phyloP scores from a whole-genome alignment of 2,797 vertebrate genomes.

The Sciurus vulgaris region DNA sequence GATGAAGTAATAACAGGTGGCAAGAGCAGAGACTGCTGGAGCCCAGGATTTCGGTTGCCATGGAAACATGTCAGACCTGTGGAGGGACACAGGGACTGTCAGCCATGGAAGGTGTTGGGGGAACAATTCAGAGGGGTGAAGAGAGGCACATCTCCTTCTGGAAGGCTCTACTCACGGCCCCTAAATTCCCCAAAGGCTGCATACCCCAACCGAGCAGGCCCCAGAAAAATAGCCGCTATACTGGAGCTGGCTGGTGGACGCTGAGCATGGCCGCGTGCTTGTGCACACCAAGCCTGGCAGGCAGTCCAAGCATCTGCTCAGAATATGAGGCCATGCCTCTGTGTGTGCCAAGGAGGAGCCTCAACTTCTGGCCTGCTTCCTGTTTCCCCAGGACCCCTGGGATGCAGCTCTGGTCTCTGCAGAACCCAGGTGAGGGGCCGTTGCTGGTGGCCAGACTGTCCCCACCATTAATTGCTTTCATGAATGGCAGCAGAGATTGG shows the following conservation, averaged over 20 bases:
- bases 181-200: constrained; percentile 58
- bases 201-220: background rate
- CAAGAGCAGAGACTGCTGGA: constrained; percentile 87
- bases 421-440: background rate
- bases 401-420: background rate
- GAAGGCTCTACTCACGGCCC: constrained; percentile 71
- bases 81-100: constrained; percentile 84
- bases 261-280: background rate
- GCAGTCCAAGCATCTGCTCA: constrained; percentile 42
- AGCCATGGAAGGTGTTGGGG: constrained; percentile 69
- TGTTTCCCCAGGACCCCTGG: constrained; percentile 44
- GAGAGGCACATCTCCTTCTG: constrained; percentile 70
- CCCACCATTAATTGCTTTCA: background rate
- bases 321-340: constrained; percentile 62
- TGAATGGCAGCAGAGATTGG: background rate
- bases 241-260: background rate
- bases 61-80: constrained; percentile 88
- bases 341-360: constrained; percentile 57
- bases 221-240: background rate
- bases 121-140: constrained; percentile 61
- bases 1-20: constrained; percentile 89
- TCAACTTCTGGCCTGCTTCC: constrained; percentile 53
- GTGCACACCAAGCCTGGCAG: constrained; percentile 52
- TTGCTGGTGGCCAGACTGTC: background rate
- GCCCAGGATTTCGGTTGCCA: constrained; percentile 85